Base-by-base conservation (phyloP, 1,140 invertebrate genomes). In the Brachionus manjavacas region DNA sequence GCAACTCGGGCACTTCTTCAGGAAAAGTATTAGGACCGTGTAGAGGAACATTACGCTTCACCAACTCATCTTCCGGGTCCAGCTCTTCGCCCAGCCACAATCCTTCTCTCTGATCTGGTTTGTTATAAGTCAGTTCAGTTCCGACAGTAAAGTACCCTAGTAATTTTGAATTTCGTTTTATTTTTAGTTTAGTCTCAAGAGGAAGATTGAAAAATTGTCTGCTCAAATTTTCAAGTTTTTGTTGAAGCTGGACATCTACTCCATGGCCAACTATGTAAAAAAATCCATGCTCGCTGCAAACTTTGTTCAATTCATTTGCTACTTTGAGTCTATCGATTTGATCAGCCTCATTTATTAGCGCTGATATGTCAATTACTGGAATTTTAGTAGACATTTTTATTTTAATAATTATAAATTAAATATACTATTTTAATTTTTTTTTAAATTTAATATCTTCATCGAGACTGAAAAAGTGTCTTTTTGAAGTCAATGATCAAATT, bases 261-360 rank as follows among this genome's bases (percentile, higher is more conserved):
- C 79, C 79, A 46, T 81, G 79, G 43, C 52, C 52, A n/a, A 64
- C 52, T 12, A 81, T 60, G 25, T 81, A 81, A 25, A 81, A 81
- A 39, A 81, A 81, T 20, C 79, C 79, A 55, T 20, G 28, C 9
- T 81, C 25, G 7, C 79, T 52, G 43, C 79, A 81, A 28, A 60
- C 79, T 81, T 64, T 46, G 23, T 68, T 41, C 16, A 81, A 12
- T 46, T 81, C 46, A n/a, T 55, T 12, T n/a, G 79, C 79, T 14
- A 64, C 52, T 66, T 64, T 23, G 11, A 9, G 16, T n/a, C 43
- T 72, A 16, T 35, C 31, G 16, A 4, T 55, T 28, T 49, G 12
- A n/a, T 81, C 52, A n/a, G 16, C 12, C 16, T 81, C 25, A 64
- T 23, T 64, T n/a, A 66, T 11, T n/a, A 81, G 25, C 4, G 55